These are phyloP conservation scores for Zootoca vivipara DNA, from an alignment of 2,113 vertebrate species.

Conservation along the genomic window DNA sequence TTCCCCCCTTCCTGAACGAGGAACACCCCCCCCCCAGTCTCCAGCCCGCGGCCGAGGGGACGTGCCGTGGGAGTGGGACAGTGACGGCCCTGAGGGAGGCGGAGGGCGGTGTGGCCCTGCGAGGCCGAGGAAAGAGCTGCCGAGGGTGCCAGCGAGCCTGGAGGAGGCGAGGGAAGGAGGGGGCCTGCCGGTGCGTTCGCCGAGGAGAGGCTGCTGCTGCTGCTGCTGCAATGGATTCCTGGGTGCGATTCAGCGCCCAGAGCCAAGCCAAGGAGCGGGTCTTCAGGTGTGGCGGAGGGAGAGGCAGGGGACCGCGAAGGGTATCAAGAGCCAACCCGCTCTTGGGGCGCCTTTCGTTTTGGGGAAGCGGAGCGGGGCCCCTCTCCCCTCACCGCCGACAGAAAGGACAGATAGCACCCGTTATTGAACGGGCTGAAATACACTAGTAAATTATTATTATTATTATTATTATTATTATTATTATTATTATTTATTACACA, in stretches of 20 bases:
- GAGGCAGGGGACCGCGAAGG: neutral
- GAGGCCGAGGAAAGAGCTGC: neutral
- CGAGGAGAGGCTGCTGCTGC: neutral
- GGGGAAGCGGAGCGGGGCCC: too few species aligned
- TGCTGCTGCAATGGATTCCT: conserved; percentile 85
- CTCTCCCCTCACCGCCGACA: too few species aligned
- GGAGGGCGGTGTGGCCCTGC: neutral
- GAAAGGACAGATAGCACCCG: too few species aligned
- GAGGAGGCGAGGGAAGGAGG: neutral
- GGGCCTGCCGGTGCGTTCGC: neutral
- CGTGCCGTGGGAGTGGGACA: too few species aligned
- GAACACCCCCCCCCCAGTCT: too few species aligned
- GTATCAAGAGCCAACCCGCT: neutral
- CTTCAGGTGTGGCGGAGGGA: conserved; percentile 77
- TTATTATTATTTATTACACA: too few species aligned
- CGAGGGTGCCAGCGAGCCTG: neutral
- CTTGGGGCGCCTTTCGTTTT: neutral
- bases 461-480: too few species aligned
- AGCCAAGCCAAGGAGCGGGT: conserved; percentile 91
- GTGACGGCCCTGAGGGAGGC: neutral
- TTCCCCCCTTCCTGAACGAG: too few species aligned
- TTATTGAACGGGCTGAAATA: too few species aligned
- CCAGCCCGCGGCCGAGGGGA: neutral
- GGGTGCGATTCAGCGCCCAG: conserved; percentile 90
- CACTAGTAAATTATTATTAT: too few species aligned